Evolutionary conservation across 2,113 vertebrate genomes (phyloP).

Genomic region (Dolichallabes microphthalmus): DNA sequence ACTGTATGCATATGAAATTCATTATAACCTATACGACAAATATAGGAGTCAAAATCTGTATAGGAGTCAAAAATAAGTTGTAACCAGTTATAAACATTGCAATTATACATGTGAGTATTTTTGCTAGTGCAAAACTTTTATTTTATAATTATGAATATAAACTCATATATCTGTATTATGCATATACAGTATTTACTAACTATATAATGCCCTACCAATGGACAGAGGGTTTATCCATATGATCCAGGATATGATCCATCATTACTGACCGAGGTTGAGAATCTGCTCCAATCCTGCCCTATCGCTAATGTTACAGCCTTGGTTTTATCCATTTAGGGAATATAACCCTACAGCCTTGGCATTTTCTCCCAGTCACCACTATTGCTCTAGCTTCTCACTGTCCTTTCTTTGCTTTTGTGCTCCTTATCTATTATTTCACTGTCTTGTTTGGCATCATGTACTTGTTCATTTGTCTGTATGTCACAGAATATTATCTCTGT

Average conservation of each 20-base stretch:
- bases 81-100: not conserved
- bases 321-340: not conserved
- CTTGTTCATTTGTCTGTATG: not conserved
- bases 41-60: not conserved
- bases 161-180: too few species aligned
- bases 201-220: too few species aligned
- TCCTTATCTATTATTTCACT: conserved; percentile 7
- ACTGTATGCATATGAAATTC: not conserved
- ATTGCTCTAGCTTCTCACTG: not conserved
- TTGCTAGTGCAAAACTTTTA: not conserved
- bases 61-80: not conserved
- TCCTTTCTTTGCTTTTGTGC: not conserved
- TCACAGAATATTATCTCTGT: not conserved
- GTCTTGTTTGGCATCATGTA: not conserved
- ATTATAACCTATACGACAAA: not conserved
- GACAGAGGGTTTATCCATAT: not conserved
- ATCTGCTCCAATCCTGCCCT: not conserved
- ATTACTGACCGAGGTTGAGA: not conserved
- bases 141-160: not conserved
- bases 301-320: not conserved
- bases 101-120: not conserved
- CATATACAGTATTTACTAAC: too few species aligned
- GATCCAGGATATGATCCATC: not conserved
- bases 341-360: too few species aligned
- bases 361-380: not conserved